phyloP scores from a whole-genome alignment of 1,140 invertebrate species.

The Dufourea novaeangliae region DNA sequence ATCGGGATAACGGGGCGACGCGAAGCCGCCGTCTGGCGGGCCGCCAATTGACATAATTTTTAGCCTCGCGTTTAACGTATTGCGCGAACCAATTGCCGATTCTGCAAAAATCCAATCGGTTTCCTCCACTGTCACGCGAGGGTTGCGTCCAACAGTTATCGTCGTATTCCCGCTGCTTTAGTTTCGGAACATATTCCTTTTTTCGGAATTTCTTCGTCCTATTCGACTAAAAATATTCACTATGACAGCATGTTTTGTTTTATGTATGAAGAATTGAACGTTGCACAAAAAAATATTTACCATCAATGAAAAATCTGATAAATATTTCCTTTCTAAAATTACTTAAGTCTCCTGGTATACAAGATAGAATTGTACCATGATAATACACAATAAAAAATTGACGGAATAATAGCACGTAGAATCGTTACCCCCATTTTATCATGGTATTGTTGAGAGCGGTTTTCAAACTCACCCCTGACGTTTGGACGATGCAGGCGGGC shows the following conservation, averaged over 20 bases:
- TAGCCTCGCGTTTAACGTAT: constrained; percentile 15
- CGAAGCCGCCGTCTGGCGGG: constrained; percentile 33
- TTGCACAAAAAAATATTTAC: no score
- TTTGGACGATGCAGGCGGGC: constrained; percentile 34
- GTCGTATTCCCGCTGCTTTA: background rate
- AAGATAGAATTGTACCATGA: background rate
- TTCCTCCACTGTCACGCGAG: background rate
- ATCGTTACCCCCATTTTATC: background rate
- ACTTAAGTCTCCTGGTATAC: background rate
- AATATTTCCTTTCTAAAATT: no score
- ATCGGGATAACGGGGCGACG: constrained; percentile 34
- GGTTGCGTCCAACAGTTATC: background rate
- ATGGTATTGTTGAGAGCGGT: background rate
- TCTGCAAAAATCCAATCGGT: background rate
- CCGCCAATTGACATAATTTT: constrained; percentile 45
- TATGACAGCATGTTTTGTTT: no score
- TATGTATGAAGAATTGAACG: no score
- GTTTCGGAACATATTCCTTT: background rate
- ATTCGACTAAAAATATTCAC: no score
- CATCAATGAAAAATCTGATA: no score
- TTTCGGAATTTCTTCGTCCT: no score
- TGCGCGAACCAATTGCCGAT: constrained; percentile 18
- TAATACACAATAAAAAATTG: background rate
- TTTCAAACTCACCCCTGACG: constrained; percentile 59
- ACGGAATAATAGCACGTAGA: background rate